Evolutionary conservation across 2,888 invertebrate genomes (phyloP), one percentile per base, ranked within the genome.

Genomic region (Kryphioiulus occultus): DNA sequence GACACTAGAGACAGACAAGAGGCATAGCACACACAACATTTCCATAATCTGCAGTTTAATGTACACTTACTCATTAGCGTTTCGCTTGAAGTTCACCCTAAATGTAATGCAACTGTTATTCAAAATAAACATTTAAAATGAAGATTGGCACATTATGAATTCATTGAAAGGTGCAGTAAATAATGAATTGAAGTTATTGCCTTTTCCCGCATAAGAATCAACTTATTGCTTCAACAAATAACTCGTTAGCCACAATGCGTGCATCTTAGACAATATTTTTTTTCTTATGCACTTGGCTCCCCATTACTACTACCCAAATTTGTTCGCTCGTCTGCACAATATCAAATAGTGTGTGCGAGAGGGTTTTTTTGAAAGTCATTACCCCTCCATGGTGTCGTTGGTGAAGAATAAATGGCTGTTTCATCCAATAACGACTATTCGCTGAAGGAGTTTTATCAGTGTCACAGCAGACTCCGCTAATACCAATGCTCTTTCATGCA

Each of bases 401-500:
- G 68, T 68, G 68, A 68, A 68, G 68, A 68, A 68, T 68, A 68
- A 68, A 68, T 68, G 68, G 68, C 68, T 68, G 68, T 68, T 68
- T 68, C 68, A 68, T 68, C 68, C 68, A 68, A 68, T 68, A 68
- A 68, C 68, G 68, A 68, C 68, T 68, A 68, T 68, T 68, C 68
- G 68, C 19, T 68, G 68, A 68, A 68, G 68, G 68, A 68, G 68
- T 84, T 84, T 84, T 84, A 84, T 84, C 84, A 84, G 84, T 84
- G 84, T 84, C 84, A 84, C 84, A 84, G 42, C 84, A 84, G 84
- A 35, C 84, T 84, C 39, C n/a, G 84, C 35, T 84, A 84, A 84
- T 84, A 84, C 68, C 68, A 68, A 26, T 68, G 68, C 19, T 68
- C 68, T 68, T 68, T 68, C 68, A 68, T 68, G 68, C 68, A 68